Percentiles rank a stretch among this genome's conserved stretches.
phyloP scores from a whole-genome alignment of 2,113 vertebrate species.

The Silurus meridionalis region DNA sequence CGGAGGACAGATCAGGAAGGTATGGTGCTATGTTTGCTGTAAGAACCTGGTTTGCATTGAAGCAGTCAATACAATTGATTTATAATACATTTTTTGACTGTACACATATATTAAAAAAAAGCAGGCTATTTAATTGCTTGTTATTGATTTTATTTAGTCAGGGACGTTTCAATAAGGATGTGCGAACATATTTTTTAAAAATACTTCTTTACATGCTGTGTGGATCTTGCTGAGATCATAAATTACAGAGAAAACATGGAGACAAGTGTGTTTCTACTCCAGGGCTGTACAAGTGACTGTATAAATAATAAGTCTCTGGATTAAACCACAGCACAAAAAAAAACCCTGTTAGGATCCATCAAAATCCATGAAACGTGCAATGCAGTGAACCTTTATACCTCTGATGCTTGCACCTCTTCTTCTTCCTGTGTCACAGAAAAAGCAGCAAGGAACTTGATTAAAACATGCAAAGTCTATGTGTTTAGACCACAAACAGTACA shows the following conservation, averaged over 20 bases:
- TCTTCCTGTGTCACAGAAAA: constrained; percentile 63
- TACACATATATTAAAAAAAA: background rate
- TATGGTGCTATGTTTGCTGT: background rate
- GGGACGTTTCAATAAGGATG: background rate
- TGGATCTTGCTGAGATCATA: background rate
- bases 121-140: background rate
- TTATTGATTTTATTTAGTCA: background rate
- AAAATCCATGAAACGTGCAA: background rate
- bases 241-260: background rate
- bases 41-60: background rate
- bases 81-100: background rate
- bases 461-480: constrained; percentile 8
- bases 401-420: constrained; percentile 68
- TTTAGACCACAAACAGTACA: background rate
- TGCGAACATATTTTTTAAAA: background rate
- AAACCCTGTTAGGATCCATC: background rate
- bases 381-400: constrained; percentile 62
- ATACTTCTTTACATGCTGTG: background rate
- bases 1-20: background rate
- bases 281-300: background rate
- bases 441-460: constrained; percentile 10
- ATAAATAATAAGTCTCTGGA: background rate
- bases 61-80: too few species aligned
- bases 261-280: background rate
- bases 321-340: constrained; percentile 8